phyloP scores from a whole-genome alignment of 2,797 vertebrate genomes.

The Sebastes diaconus region DNA sequence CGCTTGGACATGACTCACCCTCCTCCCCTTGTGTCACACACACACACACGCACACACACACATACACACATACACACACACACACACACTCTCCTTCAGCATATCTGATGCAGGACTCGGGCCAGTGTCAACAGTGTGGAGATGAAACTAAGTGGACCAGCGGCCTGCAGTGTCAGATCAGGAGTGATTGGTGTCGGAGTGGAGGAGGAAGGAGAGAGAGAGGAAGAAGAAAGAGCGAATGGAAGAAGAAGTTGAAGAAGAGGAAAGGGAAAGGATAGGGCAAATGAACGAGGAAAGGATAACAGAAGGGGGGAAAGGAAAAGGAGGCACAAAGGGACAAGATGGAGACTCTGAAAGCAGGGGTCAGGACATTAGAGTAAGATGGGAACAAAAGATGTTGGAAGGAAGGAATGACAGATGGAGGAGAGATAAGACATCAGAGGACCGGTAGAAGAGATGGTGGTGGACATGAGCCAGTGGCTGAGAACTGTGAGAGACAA shows the following conservation, averaged over 20 bases:
- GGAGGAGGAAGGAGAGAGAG: neutral
- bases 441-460: neutral
- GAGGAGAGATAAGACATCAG: neutral
- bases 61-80: too few species aligned
- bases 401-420: neutral
- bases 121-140: conserved; percentile 9
- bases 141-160: conserved; percentile 18
- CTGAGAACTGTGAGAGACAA: conserved; percentile 7
- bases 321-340: neutral
- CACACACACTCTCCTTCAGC: neutral
- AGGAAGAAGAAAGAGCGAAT: neutral
- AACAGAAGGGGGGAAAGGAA: neutral
- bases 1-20: conserved; percentile 12
- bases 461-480: neutral
- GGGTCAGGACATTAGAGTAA: neutral
- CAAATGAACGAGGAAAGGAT: too few species aligned
- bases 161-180: neutral
- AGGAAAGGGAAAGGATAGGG: neutral
- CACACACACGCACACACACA: neutral
- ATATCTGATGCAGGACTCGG: conserved; percentile 34
- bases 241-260: neutral
- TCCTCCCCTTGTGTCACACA: neutral
- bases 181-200: neutral
- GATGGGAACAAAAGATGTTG: neutral
- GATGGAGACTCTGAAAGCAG: too few species aligned